phyloP scores from a whole-genome alignment of 2,888 invertebrate genomes.

The Mantis religiosa region DNA sequence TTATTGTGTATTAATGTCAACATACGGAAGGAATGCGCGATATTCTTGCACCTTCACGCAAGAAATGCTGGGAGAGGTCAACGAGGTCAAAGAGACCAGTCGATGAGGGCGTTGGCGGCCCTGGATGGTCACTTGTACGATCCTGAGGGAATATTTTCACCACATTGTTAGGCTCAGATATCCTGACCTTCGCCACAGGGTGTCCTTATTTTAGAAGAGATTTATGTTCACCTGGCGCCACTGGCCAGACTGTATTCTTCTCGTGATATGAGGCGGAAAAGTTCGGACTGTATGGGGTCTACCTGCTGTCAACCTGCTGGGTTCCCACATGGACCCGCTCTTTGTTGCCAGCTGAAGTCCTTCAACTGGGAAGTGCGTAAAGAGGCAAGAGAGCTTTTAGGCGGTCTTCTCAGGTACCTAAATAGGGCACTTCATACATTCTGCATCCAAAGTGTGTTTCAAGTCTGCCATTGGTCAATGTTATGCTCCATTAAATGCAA shows the following conservation, averaged over 20 bases:
- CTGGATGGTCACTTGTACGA: not conserved
- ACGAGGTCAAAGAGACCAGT: not conserved
- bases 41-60: not conserved
- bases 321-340: not conserved
- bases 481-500: too few relatives aligned
- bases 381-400: too few relatives aligned
- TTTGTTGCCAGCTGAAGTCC: too few relatives aligned
- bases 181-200: not conserved
- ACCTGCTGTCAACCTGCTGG: not conserved
- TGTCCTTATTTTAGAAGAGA: not conserved
- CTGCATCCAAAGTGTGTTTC: too few relatives aligned
- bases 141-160: not conserved
- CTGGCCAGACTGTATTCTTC: not conserved
- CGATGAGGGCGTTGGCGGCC: not conserved
- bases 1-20: not conserved
- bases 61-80: not conserved
- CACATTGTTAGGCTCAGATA: not conserved
- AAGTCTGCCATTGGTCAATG: too few relatives aligned
- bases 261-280: not conserved
- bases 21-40: not conserved
- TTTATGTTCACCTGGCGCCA: not conserved
- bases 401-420: too few relatives aligned
- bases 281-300: not conserved
- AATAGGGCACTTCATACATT: too few relatives aligned
- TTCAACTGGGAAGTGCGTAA: too few relatives aligned